Evolutionary conservation across 2,888 invertebrate species (phyloP), one percentile per base, ranked within the genome.

Genomic region (Drosophila subquinaria): DNA sequence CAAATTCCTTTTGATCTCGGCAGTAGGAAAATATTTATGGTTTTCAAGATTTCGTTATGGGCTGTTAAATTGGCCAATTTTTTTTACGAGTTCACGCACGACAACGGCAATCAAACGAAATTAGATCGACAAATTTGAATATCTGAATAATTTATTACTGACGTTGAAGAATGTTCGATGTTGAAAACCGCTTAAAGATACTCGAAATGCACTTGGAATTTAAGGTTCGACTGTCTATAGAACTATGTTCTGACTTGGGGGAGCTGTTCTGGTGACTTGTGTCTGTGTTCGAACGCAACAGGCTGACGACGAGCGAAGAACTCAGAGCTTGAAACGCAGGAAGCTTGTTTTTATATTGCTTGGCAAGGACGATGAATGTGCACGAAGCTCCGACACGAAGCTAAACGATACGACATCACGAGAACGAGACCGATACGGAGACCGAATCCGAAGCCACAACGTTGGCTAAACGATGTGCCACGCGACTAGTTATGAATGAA

Each of bases 241-340:
- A 42, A 40, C 40, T 17, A 15, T 42, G 11, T n/a, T 17, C 20
- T 50, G 48, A 40, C 13, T 50, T 50, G 9, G n/a, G 15, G 17
- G 30, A 40, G 33, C 60, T 60, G 13, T 33, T 50, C 40, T 60
- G 50, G 9, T 50, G 43, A 9, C 45, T 45, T 50, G 33, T 56
- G 55, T 45, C 67, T 69, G 50, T 57, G 65, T 59, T 61, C 76
- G 89, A 91, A 92, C 91, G 92, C 92, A 92, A 92, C 92, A 92
- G 92, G 92, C 92, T 91, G 90, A 92, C 92, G 83, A 84, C 85
- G 90, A 89, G 83, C 85, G 75, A 85, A 88, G 89, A 89, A 92
- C 92, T 92, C 92, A 90, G 89, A 79, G 79, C 80, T 83, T 60
- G 75, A 78, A 82, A 76, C 71, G 79, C 73, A 74, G 73, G 64